Evolutionary conservation across 2,888 invertebrate genomes (phyloP).

Genomic region (Diloba caeruleocephala): DNA sequence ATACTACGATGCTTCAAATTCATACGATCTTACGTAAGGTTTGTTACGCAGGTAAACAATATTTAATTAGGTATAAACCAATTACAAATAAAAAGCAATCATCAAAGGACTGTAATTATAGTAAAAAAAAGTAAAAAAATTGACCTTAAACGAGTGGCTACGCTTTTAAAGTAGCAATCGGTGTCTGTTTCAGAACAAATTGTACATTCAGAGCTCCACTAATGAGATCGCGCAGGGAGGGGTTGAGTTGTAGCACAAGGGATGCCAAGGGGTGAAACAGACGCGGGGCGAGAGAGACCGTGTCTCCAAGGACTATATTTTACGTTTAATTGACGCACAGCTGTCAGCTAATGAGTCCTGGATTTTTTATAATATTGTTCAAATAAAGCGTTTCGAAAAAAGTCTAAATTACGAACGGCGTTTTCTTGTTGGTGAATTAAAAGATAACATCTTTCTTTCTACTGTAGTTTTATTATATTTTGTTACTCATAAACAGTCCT

Average conservation of each 20-base stretch:
- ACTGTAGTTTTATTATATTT: background rate
- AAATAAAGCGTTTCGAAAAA: slow-evolving; percentile 56
- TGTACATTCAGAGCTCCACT: slow-evolving; percentile 84
- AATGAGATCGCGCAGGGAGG: slow-evolving; percentile 80
- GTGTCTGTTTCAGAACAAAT: slow-evolving; percentile 86
- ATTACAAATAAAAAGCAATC: slow-evolving; percentile 50
- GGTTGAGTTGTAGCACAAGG: slow-evolving; percentile 66
- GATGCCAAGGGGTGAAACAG: slow-evolving; percentile 56
- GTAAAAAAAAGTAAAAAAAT: slow-evolving; percentile 52
- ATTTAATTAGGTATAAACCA: slow-evolving; percentile 41
- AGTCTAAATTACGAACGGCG: slow-evolving; percentile 27
- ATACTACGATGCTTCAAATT: too few species aligned
- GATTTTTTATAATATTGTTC: slow-evolving; percentile 75
- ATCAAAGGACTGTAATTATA: slow-evolving; percentile 55
- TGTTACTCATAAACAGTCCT: background rate
- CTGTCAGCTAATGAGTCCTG: slow-evolving; percentile 86
- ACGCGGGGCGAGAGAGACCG: slow-evolving; percentile 51
- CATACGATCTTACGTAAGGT: background rate
- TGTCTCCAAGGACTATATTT: slow-evolving; percentile 84
- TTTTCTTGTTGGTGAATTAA: slow-evolving; percentile 16
- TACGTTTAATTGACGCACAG: slow-evolving; percentile 87
- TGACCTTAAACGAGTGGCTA: slow-evolving; percentile 75
- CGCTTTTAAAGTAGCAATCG: slow-evolving; percentile 82
- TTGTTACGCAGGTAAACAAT: slow-evolving; percentile 20
- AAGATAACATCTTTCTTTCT: slow-evolving; percentile 17